Conservation (phyloP, 1,140 invertebrate species). For the Neodiprion pinetum region DNA sequence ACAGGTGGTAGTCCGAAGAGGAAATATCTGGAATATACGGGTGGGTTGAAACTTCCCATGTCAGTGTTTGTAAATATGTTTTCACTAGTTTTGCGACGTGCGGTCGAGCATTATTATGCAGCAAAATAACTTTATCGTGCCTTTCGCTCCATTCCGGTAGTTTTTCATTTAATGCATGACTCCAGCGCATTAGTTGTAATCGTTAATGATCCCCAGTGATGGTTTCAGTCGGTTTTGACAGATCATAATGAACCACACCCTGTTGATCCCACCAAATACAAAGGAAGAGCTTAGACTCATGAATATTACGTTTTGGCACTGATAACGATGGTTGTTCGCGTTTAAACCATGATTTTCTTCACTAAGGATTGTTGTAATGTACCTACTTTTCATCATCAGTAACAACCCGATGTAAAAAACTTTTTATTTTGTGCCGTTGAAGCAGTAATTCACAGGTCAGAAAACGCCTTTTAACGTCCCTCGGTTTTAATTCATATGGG, state of each 20-base stretch:
- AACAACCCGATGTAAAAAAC: constrained; percentile 30
- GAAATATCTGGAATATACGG: constrained; percentile 39
- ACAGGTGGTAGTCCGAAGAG: constrained; percentile 39
- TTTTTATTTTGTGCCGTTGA: constrained; percentile 23
- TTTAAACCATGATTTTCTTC: constrained; percentile 32
- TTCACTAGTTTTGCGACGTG: constrained; percentile 36
- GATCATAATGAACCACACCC: constrained; percentile 30
- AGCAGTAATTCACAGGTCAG: constrained; percentile 31
- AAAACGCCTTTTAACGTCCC: constrained; percentile 32
- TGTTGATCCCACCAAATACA: constrained; percentile 28
- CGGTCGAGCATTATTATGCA: constrained; percentile 39
- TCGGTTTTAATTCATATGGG: constrained; percentile 38
- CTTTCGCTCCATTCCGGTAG: constrained; percentile 22
- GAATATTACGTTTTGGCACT: constrained; percentile 20
- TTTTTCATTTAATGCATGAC: constrained; percentile 28
- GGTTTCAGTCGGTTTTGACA: constrained; percentile 27
- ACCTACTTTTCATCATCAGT: constrained; percentile 39
- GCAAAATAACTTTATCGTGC: constrained; percentile 29
- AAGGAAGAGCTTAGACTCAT: constrained; percentile 26
- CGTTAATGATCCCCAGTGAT: no score
- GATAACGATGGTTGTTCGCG: constrained; percentile 24
- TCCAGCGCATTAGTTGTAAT: constrained; percentile 35
- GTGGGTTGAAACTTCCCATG: constrained; percentile 32
- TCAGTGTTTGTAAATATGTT: constrained; percentile 31
- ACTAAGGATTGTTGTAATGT: constrained; percentile 34